Base-by-base conservation (phyloP, 2,797 vertebrate species). In the Syngnathus rostellatus region DNA sequence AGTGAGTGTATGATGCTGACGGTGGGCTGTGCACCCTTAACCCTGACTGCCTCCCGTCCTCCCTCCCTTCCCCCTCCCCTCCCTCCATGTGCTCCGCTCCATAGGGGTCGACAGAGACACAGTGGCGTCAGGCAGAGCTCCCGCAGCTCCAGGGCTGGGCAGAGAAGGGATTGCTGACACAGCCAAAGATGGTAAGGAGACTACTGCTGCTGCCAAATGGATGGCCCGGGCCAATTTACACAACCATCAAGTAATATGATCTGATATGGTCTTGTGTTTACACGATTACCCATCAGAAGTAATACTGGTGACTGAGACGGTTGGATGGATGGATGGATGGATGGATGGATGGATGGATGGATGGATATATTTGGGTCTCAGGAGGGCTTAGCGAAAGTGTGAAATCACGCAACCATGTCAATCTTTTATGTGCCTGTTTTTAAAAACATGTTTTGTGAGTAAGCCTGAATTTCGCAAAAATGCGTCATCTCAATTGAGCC, bases 111-210 rank as follows among this genome's bases (percentile, higher is more conserved):
- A 93, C 92, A 89, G 92, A 93, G 91, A 92, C 92, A 91, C 92
- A 93, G 90, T 92, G 92, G 92, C 91, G 92, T 91, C 92, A 93
- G 88, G 90, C 91, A 89, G 92, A 93, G 83, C 91, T 93, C 87
- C 92, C 92, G 79, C 92, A 93, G 90, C 92, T 93, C 86, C 92
- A 92, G 90, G 91, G 92, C 91, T 93, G 92, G 92, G 91, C 92
- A 90, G 92, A 93, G 90, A 93, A 93, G 87, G 92, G 92, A 90
- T 85, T 93, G 90, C 92, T 93, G 90, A 91, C 91, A 84, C 92
- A 93, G 91, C 92, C 92, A 91, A 93, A 93, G 91, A 93, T 93
- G 92, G 92, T 93, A 92, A 93, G 92, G 89, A 92, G n/a, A 75
- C 83, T 74, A 75, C 80, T 81, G 81, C 83, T 77, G 76, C 79